phyloP scores from a whole-genome alignment of 1,140 invertebrate species.

The Hypothenemus hampei region DNA sequence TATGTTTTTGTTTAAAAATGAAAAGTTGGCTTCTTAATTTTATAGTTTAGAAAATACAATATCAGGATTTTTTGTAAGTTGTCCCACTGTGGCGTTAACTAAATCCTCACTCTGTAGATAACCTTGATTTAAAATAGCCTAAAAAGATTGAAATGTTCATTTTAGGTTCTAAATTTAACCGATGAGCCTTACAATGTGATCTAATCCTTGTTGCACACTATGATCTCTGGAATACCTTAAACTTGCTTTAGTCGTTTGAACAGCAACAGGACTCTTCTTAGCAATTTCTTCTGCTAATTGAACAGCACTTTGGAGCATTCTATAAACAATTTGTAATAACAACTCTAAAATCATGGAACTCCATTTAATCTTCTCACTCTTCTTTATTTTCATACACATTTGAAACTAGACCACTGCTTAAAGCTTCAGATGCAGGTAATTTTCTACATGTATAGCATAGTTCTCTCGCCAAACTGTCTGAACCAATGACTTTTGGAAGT shows the following conservation, averaged over 20 bases:
- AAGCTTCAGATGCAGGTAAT: constrained; percentile 75
- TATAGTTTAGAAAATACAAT: constrained; percentile 69
- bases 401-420: constrained; percentile 68
- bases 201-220: constrained; percentile 74
- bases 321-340: constrained; percentile 34
- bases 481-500: constrained; percentile 89
- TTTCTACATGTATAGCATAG: constrained; percentile 83
- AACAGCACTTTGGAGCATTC: constrained; percentile 65
- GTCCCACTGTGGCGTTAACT: constrained; percentile 68
- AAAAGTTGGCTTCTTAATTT: no score
- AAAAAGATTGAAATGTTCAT: constrained; percentile 15
- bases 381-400: constrained; percentile 67
- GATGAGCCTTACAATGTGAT: constrained; percentile 73
- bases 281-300: constrained; percentile 76
- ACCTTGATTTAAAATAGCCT: constrained; percentile 63
- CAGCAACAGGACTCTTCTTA: constrained; percentile 88
- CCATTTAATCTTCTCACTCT: constrained; percentile 49
- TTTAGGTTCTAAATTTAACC: constrained; percentile 14
- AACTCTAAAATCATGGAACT: neutral
- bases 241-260: constrained; percentile 82
- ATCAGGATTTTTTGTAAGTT: constrained; percentile 63
- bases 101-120: constrained; percentile 93
- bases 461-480: constrained; percentile 80
- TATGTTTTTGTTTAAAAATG: neutral
- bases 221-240: constrained; percentile 86